A percentile compares a stretch with the other conserved stretches of the same genome.
Conservation (phyloP, 1,140 invertebrate genomes). For the Coelopa frigida region DNA sequence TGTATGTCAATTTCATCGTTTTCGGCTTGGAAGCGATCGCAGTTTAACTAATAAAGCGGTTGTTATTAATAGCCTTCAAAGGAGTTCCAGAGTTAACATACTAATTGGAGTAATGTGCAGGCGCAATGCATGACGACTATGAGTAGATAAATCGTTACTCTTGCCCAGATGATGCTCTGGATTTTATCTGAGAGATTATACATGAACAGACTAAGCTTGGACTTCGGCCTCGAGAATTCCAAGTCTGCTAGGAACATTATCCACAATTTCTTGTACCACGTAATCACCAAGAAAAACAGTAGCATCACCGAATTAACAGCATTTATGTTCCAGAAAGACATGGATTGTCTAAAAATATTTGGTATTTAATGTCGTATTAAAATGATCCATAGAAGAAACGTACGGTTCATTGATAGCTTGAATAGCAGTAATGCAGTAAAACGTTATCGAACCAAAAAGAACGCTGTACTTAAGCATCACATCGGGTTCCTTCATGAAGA, state of each 20-base stretch:
- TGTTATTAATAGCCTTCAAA: too few relatives aligned
- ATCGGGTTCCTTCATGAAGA: constrained; percentile 36
- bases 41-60: constrained; percentile 15
- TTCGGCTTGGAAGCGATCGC: not conserved
- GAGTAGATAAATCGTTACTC: constrained; percentile 58
- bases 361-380: not conserved
- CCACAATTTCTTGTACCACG: constrained; percentile 45
- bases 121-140: constrained; percentile 55
- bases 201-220: constrained; percentile 39
- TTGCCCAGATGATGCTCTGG: constrained; percentile 54
- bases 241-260: constrained; percentile 34
- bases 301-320: constrained; percentile 30
- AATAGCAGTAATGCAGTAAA: constrained; percentile 30
- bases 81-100: too few relatives aligned
- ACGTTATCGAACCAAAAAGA: constrained; percentile 18
- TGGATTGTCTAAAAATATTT: constrained; percentile 7
- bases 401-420: constrained; percentile 23
- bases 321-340: constrained; percentile 15
- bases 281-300: constrained; percentile 34
- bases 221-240: constrained; percentile 29
- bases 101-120: constrained; percentile 60
- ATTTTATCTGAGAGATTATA: constrained; percentile 49
- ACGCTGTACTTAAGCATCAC: constrained; percentile 44
- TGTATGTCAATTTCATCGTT: not conserved
- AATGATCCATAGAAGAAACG: not conserved